Percentiles rank a stretch among this genome's conserved stretches.
phyloP scores from a whole-genome alignment of 2,888 invertebrate species.

The Penaeus monodon region DNA sequence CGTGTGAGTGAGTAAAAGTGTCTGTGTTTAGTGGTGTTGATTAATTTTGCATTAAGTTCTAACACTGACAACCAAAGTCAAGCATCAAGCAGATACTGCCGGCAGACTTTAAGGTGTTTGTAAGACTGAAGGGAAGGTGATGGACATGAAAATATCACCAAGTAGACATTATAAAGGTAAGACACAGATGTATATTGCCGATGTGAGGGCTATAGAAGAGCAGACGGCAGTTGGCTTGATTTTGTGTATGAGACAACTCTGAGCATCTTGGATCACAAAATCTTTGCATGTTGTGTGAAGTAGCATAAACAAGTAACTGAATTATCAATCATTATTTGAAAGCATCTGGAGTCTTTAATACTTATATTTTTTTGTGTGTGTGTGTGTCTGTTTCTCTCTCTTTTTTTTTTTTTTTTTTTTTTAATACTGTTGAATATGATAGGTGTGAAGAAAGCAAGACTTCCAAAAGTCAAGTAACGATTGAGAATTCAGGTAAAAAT shows the following conservation, averaged over 20 bases:
- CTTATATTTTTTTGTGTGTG: neutral
- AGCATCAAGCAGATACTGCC: slow-evolving; percentile 22
- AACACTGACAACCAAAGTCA: too few species aligned
- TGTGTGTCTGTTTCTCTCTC: too few species aligned
- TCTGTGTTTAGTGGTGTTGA: too few species aligned
- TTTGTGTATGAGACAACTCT: neutral
- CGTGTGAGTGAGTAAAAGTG: too few species aligned
- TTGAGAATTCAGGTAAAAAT: slow-evolving; percentile 26
- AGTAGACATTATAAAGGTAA: too few species aligned
- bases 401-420: neutral
- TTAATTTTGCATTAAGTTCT: too few species aligned
- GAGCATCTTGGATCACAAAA: neutral
- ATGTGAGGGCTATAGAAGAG: too few species aligned
- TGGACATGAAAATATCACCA: too few species aligned
- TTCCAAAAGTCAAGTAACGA: slow-evolving; percentile 15
- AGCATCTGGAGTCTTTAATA: neutral
- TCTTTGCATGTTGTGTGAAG: neutral
- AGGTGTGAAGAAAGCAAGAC: neutral
- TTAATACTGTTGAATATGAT: neutral
- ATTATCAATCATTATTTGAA: slow-evolving; percentile 35
- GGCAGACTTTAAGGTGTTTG: neutral
- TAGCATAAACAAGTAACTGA: slow-evolving; percentile 18
- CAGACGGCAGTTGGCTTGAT: too few species aligned
- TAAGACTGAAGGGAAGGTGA: neutral
- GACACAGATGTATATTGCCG: too few species aligned